Percentiles rank a stretch among this genome's conserved stretches.
phyloP scores from a whole-genome alignment of 1,140 invertebrate genomes.

The Drosophila willistoni region DNA sequence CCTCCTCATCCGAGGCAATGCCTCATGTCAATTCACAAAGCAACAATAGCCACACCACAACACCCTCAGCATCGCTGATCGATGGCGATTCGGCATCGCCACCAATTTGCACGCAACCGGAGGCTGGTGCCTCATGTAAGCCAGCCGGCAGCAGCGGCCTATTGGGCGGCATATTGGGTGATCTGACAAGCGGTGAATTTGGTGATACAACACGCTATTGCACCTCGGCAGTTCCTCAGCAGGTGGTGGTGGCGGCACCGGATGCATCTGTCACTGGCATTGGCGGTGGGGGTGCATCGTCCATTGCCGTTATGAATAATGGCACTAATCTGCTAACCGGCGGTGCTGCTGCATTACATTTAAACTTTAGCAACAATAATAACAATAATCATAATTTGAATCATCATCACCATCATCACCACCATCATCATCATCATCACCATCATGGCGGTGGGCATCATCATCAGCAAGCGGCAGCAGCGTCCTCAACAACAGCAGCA shows the following conservation, averaged over 20 bases:
- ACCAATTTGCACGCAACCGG: constrained; percentile 82
- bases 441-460: constrained; percentile 22
- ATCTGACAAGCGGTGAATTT: constrained; percentile 79
- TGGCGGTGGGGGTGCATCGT: constrained; percentile 22
- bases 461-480: background rate
- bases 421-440: constrained; percentile 34
- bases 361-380: constrained; percentile 82
- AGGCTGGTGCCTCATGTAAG: constrained; percentile 65
- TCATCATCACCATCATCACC: constrained; percentile 65
- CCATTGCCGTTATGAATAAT: constrained; percentile 47
- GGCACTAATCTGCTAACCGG: constrained; percentile 38
- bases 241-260: constrained; percentile 4
- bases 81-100: constrained; percentile 74
- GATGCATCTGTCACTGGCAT: constrained; percentile 13
- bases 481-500: constrained; percentile 14
- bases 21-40: constrained; percentile 69
- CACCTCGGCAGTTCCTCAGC: constrained; percentile 73
- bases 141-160: constrained; percentile 71
- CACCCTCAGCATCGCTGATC: constrained; percentile 58
- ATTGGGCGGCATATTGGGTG: constrained; percentile 75
- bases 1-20: constrained; percentile 57
- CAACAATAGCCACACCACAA: constrained; percentile 49
- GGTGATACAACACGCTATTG: constrained; percentile 82
- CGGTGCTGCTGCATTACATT: constrained; percentile 74
- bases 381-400: constrained; percentile 77